phyloP scores from a whole-genome alignment of 2,888 invertebrate genomes.

The Argyra leucocephala region DNA sequence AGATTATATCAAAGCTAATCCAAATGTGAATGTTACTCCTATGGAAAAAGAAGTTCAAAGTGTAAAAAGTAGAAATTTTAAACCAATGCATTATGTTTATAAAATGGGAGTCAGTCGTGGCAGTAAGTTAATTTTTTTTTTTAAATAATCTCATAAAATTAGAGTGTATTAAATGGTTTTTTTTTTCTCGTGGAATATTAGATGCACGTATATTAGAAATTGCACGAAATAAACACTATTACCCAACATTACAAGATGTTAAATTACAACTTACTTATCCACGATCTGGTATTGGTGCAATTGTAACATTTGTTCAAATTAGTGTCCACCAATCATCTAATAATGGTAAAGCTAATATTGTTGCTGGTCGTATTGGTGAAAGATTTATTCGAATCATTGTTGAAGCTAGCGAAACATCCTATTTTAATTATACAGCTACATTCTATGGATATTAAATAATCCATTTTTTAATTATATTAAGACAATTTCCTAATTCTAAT shows the following conservation, averaged over 20 bases:
- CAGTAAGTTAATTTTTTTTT: background rate
- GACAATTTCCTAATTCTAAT: no score
- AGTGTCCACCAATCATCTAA: constrained; percentile 32
- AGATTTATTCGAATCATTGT: constrained; percentile 35
- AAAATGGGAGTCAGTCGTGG: background rate
- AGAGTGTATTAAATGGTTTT: no score
- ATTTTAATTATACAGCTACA: constrained; percentile 34
- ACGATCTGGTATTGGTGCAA: constrained; percentile 30
- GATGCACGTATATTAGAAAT: background rate
- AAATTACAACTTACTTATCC: constrained; percentile 37
- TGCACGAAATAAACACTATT: constrained; percentile 22
- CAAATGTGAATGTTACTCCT: background rate
- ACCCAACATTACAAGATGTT: constrained; percentile 33
- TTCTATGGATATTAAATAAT: constrained; percentile 32
- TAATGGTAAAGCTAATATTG: constrained; percentile 37
- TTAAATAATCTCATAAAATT: no score
- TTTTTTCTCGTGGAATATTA: background rate
- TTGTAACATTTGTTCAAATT: constrained; percentile 35
- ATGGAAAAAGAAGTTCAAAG: background rate
- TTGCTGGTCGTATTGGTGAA: constrained; percentile 39
- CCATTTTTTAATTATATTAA: no score
- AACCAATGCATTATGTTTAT: background rate
- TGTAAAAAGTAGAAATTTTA: background rate
- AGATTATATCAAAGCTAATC: background rate
- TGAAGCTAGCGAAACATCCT: constrained; percentile 34